Percentiles rank a stretch among this genome's conserved stretches.
Evolutionary conservation across 2,113 vertebrate genomes (phyloP).

Genomic region (Thymallus thymallus): DNA sequence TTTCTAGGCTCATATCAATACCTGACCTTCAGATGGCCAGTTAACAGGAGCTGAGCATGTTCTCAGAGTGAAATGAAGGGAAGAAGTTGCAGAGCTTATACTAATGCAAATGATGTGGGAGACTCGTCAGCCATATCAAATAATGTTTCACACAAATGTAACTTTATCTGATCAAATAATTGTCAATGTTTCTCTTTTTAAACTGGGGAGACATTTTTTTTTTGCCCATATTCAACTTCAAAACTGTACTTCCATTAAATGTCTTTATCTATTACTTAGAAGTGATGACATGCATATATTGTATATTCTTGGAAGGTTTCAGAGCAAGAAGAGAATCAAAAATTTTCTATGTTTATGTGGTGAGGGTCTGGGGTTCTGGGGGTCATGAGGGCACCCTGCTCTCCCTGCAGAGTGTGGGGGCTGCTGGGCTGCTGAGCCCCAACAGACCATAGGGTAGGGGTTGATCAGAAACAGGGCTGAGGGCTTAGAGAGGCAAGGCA

Average conservation of each 20-base stretch:
- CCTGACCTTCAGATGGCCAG: background rate
- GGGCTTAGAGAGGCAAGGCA: background rate
- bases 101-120: background rate
- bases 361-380: background rate
- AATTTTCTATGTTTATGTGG: background rate
- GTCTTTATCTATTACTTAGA: too few species aligned
- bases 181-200: too few species aligned
- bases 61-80: background rate
- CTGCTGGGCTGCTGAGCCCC: background rate
- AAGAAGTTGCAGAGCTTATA: background rate
- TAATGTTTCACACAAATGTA: background rate
- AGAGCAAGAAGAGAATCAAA: background rate
- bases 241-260: too few species aligned
- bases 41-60: background rate
- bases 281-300: background rate
- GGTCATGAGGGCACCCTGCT: background rate
- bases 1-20: background rate
- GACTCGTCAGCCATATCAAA: background rate
- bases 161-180: too few species aligned
- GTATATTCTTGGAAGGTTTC: background rate
- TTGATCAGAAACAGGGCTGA: constrained; percentile 18
- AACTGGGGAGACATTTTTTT: too few species aligned
- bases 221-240: too few species aligned
- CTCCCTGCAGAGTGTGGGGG: background rate
- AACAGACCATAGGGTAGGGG: constrained; percentile 2